Base-by-base conservation (phyloP, 2,888 invertebrate species). In the Melipona beecheii region DNA sequence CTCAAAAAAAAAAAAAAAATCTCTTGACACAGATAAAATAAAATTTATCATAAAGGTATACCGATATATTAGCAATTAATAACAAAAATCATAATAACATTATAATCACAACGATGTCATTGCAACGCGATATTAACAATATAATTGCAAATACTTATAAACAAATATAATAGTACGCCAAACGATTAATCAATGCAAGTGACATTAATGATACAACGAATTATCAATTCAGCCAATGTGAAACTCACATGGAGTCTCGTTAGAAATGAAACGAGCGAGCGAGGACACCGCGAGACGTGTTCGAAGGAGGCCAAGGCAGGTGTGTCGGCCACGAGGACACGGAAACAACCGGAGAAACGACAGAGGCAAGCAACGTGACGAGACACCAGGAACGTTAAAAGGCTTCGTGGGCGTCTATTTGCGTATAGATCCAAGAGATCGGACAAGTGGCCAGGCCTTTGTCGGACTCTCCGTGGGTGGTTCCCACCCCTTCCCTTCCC, bases 371-470 rank as follows among this genome's bases (percentile, higher is more conserved):
- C 43, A 49, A 49, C 56, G 43, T 43, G 74, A 54, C 27, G 43
- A 60, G 71, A 71, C 54, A 65, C 74, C 71, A 60, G 49, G 79
- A 60, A 82, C 83, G 78, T 78, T 78, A 75, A 78, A 84, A 83
- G 89, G 69, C 87, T 81, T 81, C 89, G 87, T 91, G 90, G 92
- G 92, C 93, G 89, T 89, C 89, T 89, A 85, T 89, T 89, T 94
- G 93, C 93, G 91, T 93, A 43, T 43, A 93, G 93, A 93, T 93
- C 93, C 90, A 86, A 92, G 93, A 87, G 93, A 94, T 93, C 92
- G 91, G 92, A 92, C 93, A 92, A 93, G 93, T 92, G 93, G 92
- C 90, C 83, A 75, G 73, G 87, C 89, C 89, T 89, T 89, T 89
- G 89, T 89, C 85, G 88, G 78, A 85, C 83, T 86, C 85, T 78